These are phyloP conservation scores for Entomyzon cyanotis DNA, from an alignment of 2,113 vertebrate genomes.

Conservation along the genomic window DNA sequence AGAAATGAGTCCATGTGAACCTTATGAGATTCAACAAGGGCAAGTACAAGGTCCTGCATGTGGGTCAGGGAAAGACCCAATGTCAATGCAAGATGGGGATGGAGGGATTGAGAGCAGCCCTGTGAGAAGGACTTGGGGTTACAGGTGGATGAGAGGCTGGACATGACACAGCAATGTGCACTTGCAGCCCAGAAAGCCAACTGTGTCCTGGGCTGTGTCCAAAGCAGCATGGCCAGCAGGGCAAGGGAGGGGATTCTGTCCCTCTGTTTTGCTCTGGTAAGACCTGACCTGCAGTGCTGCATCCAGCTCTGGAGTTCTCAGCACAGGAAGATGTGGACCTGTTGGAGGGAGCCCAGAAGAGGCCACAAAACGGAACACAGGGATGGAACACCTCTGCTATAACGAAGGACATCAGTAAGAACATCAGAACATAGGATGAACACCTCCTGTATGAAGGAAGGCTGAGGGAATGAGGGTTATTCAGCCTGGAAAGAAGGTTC, in stretches of 20 bases:
- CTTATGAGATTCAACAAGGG: background rate
- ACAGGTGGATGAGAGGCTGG: background rate
- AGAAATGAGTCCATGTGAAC: background rate
- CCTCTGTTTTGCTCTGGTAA: background rate
- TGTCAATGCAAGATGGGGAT: background rate
- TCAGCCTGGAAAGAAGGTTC: background rate
- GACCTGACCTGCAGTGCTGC: background rate
- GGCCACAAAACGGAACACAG: background rate
- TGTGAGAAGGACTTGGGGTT: background rate
- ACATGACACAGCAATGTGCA: rapidly evolving
- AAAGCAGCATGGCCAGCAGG: rapidly evolving
- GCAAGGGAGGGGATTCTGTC: rapidly evolving
- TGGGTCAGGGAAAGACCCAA: rapidly evolving
- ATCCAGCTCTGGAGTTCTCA: background rate
- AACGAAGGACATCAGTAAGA: background rate
- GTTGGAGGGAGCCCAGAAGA: background rate
- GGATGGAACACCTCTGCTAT: background rate
- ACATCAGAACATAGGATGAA: background rate
- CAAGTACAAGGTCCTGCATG: background rate
- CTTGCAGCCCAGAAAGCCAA: background rate
- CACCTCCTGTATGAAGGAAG: background rate
- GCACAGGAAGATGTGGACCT: background rate
- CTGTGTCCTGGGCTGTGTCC: rapidly evolving
- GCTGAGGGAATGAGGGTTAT: background rate
- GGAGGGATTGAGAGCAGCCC: background rate